Evolutionary conservation across 2,888 invertebrate genomes (phyloP).

Genomic region (Agriopis leucophaearia): DNA sequence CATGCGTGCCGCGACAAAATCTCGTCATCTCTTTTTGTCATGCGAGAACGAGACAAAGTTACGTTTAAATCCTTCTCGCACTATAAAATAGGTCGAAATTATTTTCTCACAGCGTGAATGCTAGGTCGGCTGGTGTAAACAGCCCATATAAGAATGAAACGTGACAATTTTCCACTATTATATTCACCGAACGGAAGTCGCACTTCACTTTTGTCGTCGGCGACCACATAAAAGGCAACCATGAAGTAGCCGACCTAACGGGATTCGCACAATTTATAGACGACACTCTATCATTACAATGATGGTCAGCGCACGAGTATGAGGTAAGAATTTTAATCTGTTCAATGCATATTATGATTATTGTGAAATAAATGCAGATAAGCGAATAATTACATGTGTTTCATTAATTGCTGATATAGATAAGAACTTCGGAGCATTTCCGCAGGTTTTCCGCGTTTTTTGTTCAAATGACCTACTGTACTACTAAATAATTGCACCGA

Average conservation of each 20-base stretch:
- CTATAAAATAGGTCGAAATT: too few species aligned
- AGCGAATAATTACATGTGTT: slow-evolving; percentile 10
- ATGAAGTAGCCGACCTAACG: slow-evolving; percentile 33
- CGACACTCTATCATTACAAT: neutral
- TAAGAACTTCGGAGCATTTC: neutral
- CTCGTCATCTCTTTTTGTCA: too few species aligned
- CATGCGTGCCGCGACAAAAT: too few species aligned
- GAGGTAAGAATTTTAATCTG: neutral
- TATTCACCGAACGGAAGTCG: slow-evolving; percentile 42
- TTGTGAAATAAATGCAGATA: neutral
- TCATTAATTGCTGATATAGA: slow-evolving; percentile 26
- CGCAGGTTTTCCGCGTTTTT: neutral
- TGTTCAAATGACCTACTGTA: neutral
- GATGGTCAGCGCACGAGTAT: neutral
- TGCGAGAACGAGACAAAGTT: too few species aligned
- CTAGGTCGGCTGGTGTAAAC: too few species aligned
- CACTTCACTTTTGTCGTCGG: slow-evolving; percentile 21
- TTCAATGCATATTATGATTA: neutral
- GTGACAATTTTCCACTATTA: slow-evolving; percentile 44
- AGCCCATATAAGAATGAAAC: slow-evolving; percentile 18
- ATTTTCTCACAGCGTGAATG: too few species aligned
- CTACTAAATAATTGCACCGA: neutral
- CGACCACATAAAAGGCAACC: slow-evolving; percentile 34
- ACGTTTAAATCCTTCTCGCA: too few species aligned
- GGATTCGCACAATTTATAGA: slow-evolving; percentile 20